phyloP scores from a whole-genome alignment of 2,113 vertebrate species.

The Myodes glareolus region DNA sequence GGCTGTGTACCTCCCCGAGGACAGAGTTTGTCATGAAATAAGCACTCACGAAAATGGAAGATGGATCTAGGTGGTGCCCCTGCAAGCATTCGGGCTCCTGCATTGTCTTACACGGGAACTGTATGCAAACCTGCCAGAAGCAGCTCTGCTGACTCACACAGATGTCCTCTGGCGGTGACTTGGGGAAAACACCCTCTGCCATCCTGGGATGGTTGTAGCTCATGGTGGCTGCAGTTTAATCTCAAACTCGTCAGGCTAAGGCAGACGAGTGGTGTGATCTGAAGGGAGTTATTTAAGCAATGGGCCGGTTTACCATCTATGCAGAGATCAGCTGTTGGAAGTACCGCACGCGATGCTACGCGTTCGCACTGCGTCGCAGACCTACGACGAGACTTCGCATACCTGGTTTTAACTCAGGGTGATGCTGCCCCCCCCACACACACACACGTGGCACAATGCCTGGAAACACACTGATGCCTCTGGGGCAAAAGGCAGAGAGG shows the following conservation, averaged over 20 bases:
- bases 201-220: no score
- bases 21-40: background rate
- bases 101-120: background rate
- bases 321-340: background rate
- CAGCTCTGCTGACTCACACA: background rate
- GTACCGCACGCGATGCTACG: background rate
- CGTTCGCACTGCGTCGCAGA: background rate
- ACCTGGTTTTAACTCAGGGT: background rate
- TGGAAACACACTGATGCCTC: background rate
- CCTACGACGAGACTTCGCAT: background rate
- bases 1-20: background rate
- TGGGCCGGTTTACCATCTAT: background rate
- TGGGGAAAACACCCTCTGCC: background rate
- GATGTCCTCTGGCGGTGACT: background rate
- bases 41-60: background rate
- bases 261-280: background rate
- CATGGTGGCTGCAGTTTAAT: accelerated
- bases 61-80: background rate
- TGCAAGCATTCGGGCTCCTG: accelerated
- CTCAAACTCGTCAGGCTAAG: accelerated
- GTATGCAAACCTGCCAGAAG: background rate
- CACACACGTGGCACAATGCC: background rate
- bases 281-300: no score
- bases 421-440: background rate
- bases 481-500: background rate